Evolutionary conservation across 2,797 vertebrate genomes (phyloP).

Genomic region (Mycteria americana): DNA sequence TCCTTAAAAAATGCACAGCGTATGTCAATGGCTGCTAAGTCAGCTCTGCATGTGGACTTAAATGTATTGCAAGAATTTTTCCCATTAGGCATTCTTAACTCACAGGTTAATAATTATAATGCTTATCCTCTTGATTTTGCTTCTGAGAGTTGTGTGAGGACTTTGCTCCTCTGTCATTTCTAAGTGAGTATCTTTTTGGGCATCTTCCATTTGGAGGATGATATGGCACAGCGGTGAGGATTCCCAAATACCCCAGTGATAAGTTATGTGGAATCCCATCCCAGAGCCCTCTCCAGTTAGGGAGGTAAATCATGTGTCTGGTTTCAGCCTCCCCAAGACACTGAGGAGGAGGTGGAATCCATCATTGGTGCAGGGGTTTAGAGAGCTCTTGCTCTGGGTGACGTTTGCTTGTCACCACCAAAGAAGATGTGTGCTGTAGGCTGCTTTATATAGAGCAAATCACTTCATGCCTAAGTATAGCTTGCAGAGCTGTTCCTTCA

Average conservation of each 20-base stretch:
- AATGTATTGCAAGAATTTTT: neutral
- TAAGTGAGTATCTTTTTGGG: neutral
- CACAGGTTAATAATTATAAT: neutral
- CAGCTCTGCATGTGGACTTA: neutral
- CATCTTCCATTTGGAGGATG: neutral
- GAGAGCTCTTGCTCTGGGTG: neutral
- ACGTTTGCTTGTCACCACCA: neutral
- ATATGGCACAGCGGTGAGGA: neutral
- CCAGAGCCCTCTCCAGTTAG: neutral
- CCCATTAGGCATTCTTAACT: neutral
- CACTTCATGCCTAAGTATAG: neutral
- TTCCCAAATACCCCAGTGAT: neutral
- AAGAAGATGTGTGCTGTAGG: neutral
- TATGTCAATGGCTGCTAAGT: neutral
- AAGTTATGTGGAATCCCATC: neutral
- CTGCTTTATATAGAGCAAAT: conserved; percentile 14
- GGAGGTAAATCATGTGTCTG: neutral
- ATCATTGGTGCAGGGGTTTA: neutral
- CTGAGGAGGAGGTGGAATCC: neutral
- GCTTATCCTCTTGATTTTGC: neutral
- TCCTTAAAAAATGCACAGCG: neutral
- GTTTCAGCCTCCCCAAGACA: neutral
- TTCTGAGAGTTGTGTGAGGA: neutral
- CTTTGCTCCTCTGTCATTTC: neutral
- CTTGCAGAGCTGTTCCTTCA: neutral